phyloP scores from a whole-genome alignment of 1,140 invertebrate genomes.

The Drosophila ogumai region DNA sequence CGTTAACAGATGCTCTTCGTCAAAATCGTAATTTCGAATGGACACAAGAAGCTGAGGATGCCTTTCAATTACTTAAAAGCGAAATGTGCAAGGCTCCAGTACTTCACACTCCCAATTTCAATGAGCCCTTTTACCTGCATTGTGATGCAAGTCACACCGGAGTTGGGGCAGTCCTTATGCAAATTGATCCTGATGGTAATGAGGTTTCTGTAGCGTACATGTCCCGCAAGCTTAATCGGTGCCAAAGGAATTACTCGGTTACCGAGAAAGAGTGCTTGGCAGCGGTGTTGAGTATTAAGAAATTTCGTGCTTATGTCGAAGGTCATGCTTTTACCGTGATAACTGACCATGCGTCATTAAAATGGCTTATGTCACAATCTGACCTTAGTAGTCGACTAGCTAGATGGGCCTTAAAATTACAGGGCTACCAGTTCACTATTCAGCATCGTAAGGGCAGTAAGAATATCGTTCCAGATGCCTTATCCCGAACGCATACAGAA shows the following conservation, averaged over 20 bases:
- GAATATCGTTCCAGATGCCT: conserved; percentile 9
- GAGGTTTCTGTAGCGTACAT: conserved; percentile 8
- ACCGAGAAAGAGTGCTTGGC: conserved; percentile 23
- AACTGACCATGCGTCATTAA: neutral
- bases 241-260: conserved; percentile 15
- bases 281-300: conserved; percentile 9
- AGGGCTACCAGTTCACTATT: neutral
- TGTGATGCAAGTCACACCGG: conserved; percentile 25
- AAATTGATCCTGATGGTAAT: conserved; percentile 2
- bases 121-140: conserved; percentile 13
- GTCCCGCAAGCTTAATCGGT: conserved; percentile 10
- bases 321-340: conserved; percentile 8
- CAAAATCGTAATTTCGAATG: neutral
- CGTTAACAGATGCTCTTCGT: conserved; percentile 6
- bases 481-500: conserved; percentile 9
- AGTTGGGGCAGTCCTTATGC: conserved; percentile 7
- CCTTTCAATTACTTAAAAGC: neutral
- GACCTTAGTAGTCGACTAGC: conserved; percentile 7
- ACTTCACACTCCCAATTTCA: conserved; percentile 1
- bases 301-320: conserved; percentile 13
- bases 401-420: conserved; percentile 1
- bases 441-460: conserved; percentile 4
- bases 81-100: neutral
- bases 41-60: conserved; percentile 1
- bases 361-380: conserved; percentile 8